A percentile compares a stretch with the other conserved stretches of the same genome.
Evolutionary conservation across 2,888 invertebrate species (phyloP).

Genomic region (Leptinotarsa juncta): DNA sequence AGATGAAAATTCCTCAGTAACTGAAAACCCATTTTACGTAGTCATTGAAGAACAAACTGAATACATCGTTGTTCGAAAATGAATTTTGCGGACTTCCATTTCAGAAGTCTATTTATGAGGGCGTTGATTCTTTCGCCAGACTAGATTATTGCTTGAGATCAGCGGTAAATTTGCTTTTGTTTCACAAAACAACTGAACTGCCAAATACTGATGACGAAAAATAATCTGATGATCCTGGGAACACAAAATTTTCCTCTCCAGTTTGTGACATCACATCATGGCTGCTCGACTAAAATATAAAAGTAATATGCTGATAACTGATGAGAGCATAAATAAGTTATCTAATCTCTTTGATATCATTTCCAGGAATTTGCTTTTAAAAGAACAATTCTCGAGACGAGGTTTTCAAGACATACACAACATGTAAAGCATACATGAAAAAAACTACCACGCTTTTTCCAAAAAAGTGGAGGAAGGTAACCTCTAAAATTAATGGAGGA

Average conservation of each 20-base stretch:
- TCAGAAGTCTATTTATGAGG: background rate
- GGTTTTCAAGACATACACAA: background rate
- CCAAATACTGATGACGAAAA: conserved; percentile 15
- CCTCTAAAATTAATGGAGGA: background rate
- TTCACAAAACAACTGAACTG: conserved; percentile 19
- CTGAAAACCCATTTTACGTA: background rate
- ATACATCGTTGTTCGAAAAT: background rate
- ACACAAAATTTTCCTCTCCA: conserved; percentile 12
- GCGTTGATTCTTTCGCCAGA: conserved; percentile 1
- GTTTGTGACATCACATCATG: conserved; percentile 16
- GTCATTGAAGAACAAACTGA: background rate
- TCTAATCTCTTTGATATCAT: background rate
- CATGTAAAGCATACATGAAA: background rate
- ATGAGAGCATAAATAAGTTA: background rate
- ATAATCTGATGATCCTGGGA: conserved; percentile 16
- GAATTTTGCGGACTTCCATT: background rate
- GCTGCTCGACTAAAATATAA: conserved; percentile 17
- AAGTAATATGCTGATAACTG: conserved; percentile 8
- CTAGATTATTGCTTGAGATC: conserved; percentile 17
- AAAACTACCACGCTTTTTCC: background rate
- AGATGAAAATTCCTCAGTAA: background rate
- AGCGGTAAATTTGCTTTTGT: conserved; percentile 5
- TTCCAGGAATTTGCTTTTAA: background rate
- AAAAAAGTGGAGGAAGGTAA: background rate
- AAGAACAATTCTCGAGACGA: background rate